phyloP scores from a whole-genome alignment of 2,113 vertebrate species.

The Dissostichus mawsoni region DNA sequence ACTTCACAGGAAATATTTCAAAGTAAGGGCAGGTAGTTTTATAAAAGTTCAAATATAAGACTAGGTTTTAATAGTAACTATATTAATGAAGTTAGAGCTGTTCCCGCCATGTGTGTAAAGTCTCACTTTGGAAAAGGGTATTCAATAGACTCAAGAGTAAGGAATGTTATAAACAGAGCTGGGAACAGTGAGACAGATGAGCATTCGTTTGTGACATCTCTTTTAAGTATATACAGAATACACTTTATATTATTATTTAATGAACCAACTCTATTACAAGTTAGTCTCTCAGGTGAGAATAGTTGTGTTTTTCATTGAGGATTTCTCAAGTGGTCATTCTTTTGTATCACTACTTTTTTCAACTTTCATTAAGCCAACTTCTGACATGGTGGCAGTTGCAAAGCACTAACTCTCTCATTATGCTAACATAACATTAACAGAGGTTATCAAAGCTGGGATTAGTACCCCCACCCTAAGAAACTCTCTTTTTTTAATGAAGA shows the following conservation, averaged over 20 bases:
- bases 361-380: neutral
- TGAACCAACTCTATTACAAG: neutral
- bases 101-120: neutral
- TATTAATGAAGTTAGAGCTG: neutral
- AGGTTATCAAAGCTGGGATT: neutral
- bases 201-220: neutral
- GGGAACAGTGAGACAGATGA: no score
- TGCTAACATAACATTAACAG: neutral
- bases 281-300: neutral
- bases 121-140: neutral
- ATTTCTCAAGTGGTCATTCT: neutral
- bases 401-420: neutral
- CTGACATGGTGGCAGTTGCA: neutral
- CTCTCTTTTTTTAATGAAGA: no score
- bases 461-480: no score
- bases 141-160: neutral
- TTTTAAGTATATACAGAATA: neutral
- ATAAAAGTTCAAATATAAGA: neutral
- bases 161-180: neutral
- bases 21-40: no score
- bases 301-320: neutral
- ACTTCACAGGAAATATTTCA: no score
- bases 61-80: neutral
- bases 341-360: neutral
- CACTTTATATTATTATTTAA: neutral